Percentiles rank a stretch among this genome's conserved stretches.
These are phyloP conservation scores for Sialis lutaria DNA, from an alignment of 2,888 invertebrate genomes.

Conservation along the genomic window DNA sequence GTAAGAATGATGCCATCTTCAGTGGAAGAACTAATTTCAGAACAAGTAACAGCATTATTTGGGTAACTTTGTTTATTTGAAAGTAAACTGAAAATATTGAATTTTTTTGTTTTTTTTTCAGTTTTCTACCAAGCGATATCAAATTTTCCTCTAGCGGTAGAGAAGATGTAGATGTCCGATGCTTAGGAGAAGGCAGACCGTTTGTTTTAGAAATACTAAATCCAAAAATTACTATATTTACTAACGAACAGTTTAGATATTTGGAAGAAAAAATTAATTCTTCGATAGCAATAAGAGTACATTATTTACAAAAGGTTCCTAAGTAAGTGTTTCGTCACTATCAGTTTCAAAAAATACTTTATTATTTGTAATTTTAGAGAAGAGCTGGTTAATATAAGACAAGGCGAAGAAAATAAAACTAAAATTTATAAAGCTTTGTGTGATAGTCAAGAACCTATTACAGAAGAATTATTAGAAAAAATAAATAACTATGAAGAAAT, in stretches of 20 bases:
- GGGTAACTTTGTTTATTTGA: conserved; percentile 27
- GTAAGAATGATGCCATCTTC: conserved; percentile 67
- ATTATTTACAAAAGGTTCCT: conserved; percentile 45
- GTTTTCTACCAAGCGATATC: conserved; percentile 14
- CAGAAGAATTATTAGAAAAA: conserved; percentile 32
- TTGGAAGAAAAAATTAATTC: conserved; percentile 43
- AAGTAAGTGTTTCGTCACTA: conserved; percentile 22
- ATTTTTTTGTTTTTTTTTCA: conserved; percentile 3
- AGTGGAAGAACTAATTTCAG: conserved; percentile 75
- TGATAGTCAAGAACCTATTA: conserved; percentile 22
- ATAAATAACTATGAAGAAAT: conserved; percentile 28
- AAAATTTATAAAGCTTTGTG: conserved; percentile 80
- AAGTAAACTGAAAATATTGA: not conserved
- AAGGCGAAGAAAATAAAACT: conserved; percentile 74
- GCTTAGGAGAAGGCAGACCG: conserved; percentile 79
- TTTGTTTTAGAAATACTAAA: conserved; percentile 77
- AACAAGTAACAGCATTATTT: conserved; percentile 40
- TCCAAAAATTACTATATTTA: conserved; percentile 37
- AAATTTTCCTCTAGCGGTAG: conserved; percentile 84
- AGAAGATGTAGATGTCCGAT: conserved; percentile 94
- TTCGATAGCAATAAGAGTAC: conserved; percentile 35
- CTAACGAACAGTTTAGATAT: conserved; percentile 27
- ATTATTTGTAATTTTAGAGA: conserved; percentile 28
- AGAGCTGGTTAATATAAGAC: conserved; percentile 52
- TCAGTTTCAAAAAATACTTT: not conserved